Evolutionary conservation across 2,888 invertebrate species (phyloP), one percentile per base, ranked within the genome.

Genomic region (Spicauda simplicius): DNA sequence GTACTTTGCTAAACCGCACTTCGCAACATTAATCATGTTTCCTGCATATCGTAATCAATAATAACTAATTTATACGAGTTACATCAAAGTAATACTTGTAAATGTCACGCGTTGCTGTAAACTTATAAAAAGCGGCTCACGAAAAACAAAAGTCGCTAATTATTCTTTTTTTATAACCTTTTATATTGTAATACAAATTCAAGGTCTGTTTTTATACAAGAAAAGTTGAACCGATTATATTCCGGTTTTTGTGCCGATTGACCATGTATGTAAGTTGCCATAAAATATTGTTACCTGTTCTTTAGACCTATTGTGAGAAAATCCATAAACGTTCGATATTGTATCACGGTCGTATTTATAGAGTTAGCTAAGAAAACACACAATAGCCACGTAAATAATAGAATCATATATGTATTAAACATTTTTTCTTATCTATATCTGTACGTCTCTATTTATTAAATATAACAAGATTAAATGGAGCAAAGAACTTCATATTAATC

Each of bases 1-100:
- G 41, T 60, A 55, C 58, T 52, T 19, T 6, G 48, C 56, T 33
- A 48, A 19, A 56, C 63, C 55, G 20, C 50, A 64, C 55, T 63
- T 67, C 50, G 66, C 66, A 67, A 67, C 56, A 67, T 67, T 61
- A 61, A 67, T 67, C 66, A 67, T 61, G 50, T 67, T 66, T 66
- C 65, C 65, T 60, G 60, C 66, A 61, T 61, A 67, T 67, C 60
- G 61, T 60, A 61, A 67, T 61, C 48, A 67, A 67, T 67, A 67
- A 67, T 67, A 61, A 61, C 66, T 56, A 61, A 67, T 67, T 67
- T 59, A 58, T 45, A 37, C 65, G 18, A 16, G 45, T 55, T 60
- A 54, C 59, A 55, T 66, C 54, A 66, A 55, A 19, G 54, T 54
- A 59, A 37, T 48, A 50, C 55, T 16, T 30, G 60, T 33, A 66